A percentile compares a stretch with the other conserved stretches of the same genome.
Conservation (phyloP, 2,113 vertebrate genomes). For the Hypocryptadius cinnamomeus region DNA sequence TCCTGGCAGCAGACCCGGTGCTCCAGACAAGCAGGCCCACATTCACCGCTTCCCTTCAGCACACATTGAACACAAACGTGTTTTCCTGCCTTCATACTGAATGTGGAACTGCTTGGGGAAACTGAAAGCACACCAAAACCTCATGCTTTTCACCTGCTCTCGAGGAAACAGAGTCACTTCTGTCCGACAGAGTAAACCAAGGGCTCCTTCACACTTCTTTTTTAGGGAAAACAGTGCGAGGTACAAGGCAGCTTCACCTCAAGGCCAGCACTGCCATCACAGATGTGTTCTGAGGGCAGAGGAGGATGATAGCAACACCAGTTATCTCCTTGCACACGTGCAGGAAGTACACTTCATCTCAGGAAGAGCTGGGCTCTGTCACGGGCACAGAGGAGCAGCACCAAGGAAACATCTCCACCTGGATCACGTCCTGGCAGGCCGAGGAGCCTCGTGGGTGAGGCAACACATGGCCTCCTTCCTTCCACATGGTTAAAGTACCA, state of each 20-base stretch:
- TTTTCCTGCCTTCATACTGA: neutral
- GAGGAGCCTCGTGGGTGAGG: neutral
- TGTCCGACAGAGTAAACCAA: neutral
- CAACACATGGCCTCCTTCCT: neutral
- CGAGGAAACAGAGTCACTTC: neutral
- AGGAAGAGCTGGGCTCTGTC: neutral
- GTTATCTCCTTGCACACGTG: accelerated
- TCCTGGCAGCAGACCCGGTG: neutral
- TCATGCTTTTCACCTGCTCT: neutral
- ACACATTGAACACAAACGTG: accelerated
- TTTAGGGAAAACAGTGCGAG: neutral
- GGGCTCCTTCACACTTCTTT: neutral
- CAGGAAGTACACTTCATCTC: neutral
- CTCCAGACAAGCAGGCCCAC: neutral
- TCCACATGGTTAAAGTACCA: accelerated
- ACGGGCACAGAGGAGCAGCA: neutral
- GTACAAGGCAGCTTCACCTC: neutral
- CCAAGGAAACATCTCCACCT: neutral
- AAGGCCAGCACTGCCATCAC: neutral
- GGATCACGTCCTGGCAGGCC: neutral
- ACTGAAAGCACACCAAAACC: neutral
- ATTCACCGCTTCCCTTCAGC: neutral
- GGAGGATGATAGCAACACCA: neutral
- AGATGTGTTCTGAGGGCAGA: neutral
- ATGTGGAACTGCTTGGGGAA: neutral